Base-by-base conservation (phyloP, 2,113 vertebrate species). In the Neogobius melanostomus region DNA sequence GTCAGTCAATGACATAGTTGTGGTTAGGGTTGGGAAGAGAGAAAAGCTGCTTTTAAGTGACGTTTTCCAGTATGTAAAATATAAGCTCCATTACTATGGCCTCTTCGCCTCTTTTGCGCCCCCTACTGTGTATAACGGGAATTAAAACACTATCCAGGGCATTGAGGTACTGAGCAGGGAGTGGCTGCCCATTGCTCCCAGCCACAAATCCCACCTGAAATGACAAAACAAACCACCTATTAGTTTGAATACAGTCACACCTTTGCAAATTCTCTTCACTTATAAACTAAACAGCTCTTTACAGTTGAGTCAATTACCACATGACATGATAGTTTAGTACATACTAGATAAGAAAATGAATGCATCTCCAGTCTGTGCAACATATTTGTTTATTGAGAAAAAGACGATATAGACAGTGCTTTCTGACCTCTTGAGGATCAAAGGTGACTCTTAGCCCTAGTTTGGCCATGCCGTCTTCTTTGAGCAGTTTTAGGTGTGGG, bases 1-100 rank as follows among this genome's bases (percentile, higher is more conserved):
- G 72, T 71, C 62, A 46, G 75, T 77, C 14, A 8, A 57, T 71
- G 60, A 68, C 64, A 62, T 71, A 76, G 64, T 49, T 4, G 73
- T 69, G 71, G 74, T 82, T 79, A 56, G 71, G 69, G 75, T 76
- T 64, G n/a, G 59, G 56, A 66, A 51, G 64, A 77, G 56, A n/a
- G n/a, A n/a, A 44, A 36, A 59, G 21, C 82, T 81, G 43, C 2
- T 14, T 67, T 83, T 93, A 99, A 64, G 95, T 95, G 86, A 98
- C 96, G 91, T 95, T 97, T 87, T 99, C 97, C 86, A 98, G 92
- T 88, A 99, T 97, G 93, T 98, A 98, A 91, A 99, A 98, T 90
- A 97, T 95, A 83, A 99, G 95, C 88, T 99, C 97, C 93, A 98
- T 95, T 80, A 95, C 94, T 14, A 96, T 84, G 1, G 95, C 94